Evolutionary conservation across 1,140 invertebrate genomes (phyloP), one percentile per base, ranked within the genome.

Genomic region (Ditylenchus dipsaci): DNA sequence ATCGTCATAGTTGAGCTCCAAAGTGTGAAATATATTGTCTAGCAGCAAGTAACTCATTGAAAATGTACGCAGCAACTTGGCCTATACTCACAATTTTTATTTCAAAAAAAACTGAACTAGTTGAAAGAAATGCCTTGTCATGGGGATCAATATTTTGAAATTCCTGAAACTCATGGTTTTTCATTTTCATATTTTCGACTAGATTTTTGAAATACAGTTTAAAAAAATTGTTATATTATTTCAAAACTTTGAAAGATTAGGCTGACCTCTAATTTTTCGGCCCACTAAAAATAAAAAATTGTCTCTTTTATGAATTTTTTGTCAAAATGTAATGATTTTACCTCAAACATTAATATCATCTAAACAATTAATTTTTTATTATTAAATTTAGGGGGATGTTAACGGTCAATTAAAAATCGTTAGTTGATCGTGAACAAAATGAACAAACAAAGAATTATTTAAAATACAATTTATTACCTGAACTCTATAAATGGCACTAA

Each of bases 11-110:
- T 76, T 76, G 0, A 79, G 47, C 23, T 79, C 76, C 5, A 81
- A 66, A 1, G 78, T 79, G 61, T 81, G 74, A 56, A 78, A 80
- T 33, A 79, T 47, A 63, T 79, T 79, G 59, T 79, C 78, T 7
- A 79, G 56, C 11, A 79, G 65, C 15, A 79, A 67, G 57, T 78
- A 79, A 33, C 71, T 70, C 43, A 79, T 68, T 1, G 76, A 78
- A 53, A 79, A 79, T 13, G 61, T 61, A 42, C 77, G 72, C 9
- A 79, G 65, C n/a, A 79, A 70, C 58, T 67, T 67, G 7, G 78
- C 77, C 78, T 76, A 38, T 19, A 75, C 62, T 61, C 30, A 53
- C 15, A 58, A 42, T 15, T 5, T 27, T 1, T n/a, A 27, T 61
- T 3, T 61, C 3, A 47, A 47, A 67, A 47, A 53, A 3, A 38